These are phyloP conservation scores for Octodonta nipae DNA, from an alignment of 2,888 invertebrate genomes.

Conservation along the genomic window DNA sequence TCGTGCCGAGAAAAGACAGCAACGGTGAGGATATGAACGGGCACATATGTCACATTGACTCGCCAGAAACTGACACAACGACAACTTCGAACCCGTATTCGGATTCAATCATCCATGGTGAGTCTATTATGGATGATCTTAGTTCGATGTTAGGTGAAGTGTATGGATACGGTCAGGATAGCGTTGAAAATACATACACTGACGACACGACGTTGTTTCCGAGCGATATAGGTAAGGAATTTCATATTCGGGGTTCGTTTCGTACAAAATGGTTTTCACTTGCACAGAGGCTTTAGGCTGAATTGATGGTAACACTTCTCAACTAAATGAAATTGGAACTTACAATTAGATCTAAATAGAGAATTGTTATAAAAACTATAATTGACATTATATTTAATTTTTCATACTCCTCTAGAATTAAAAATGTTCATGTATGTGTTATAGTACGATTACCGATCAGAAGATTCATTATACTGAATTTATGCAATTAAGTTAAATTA, in stretches of 20 bases:
- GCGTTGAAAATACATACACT: constrained; percentile 45
- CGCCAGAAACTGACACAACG: constrained; percentile 58
- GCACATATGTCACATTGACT: constrained; percentile 66
- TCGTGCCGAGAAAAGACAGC: constrained; percentile 35
- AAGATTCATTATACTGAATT: too few relatives aligned
- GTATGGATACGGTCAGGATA: constrained; percentile 50
- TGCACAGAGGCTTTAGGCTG: too few relatives aligned
- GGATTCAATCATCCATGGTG: constrained; percentile 64
- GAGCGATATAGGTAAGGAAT: constrained; percentile 32
- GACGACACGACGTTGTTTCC: constrained; percentile 58
- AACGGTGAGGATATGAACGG: constrained; percentile 38
- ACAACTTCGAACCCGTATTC: constrained; percentile 48
- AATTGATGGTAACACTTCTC: too few relatives aligned
- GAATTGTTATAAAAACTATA: too few relatives aligned
- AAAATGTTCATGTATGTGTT: too few relatives aligned
- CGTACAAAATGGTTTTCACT: too few relatives aligned
- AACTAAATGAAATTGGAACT: too few relatives aligned
- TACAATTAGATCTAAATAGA: too few relatives aligned
- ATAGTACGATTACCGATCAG: too few relatives aligned
- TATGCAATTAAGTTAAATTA: too few relatives aligned
- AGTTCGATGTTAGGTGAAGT: constrained; percentile 63
- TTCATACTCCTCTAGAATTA: too few relatives aligned
- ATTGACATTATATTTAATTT: too few relatives aligned
- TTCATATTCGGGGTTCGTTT: background rate
- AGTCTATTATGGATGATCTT: constrained; percentile 66